Percentiles rank a stretch among this genome's conserved stretches.
Evolutionary conservation across 2,888 invertebrate species (phyloP).

Genomic region (Meganola albula): DNA sequence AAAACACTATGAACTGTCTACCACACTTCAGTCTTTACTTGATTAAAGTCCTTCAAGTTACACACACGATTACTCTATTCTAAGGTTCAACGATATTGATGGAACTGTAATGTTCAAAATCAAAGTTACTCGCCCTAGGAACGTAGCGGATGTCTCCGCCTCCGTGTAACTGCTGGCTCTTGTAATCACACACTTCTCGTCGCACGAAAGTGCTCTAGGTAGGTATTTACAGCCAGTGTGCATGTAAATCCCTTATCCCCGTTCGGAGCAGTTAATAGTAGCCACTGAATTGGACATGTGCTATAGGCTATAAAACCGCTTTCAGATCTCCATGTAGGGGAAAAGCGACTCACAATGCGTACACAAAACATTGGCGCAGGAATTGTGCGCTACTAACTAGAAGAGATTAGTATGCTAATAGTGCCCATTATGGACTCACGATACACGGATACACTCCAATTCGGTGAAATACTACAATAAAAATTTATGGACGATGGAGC

Average conservation of each 20-base stretch:
- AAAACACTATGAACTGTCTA: conserved; percentile 54
- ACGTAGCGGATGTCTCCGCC: conserved; percentile 58
- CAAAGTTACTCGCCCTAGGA: conserved; percentile 74
- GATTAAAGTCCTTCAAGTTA: conserved; percentile 42
- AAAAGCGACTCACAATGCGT: conserved; percentile 59
- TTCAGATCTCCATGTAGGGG: conserved; percentile 41
- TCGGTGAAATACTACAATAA: conserved; percentile 62
- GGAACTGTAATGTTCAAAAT: conserved; percentile 63
- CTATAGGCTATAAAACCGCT: conserved; percentile 26
- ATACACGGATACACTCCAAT: conserved; percentile 52
- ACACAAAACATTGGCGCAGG: conserved; percentile 45
- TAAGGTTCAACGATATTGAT: conserved; percentile 52
- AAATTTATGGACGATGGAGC: conserved; percentile 65
- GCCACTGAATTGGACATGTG: conserved; percentile 25
- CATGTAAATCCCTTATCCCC: conserved; percentile 54
- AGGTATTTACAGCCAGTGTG: conserved; percentile 32
- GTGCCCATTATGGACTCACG: conserved; percentile 52
- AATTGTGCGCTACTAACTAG: conserved; percentile 62
- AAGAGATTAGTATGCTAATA: conserved; percentile 73
- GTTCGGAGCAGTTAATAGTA: conserved; percentile 32
- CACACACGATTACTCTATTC: conserved; percentile 49
- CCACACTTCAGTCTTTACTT: conserved; percentile 53
- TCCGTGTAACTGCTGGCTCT: conserved; percentile 57
- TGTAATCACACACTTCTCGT: conserved; percentile 51
- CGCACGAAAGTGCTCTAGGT: conserved; percentile 30